Conservation (phyloP, 2,113 vertebrate species). For the Takifugu flavidus region DNA sequence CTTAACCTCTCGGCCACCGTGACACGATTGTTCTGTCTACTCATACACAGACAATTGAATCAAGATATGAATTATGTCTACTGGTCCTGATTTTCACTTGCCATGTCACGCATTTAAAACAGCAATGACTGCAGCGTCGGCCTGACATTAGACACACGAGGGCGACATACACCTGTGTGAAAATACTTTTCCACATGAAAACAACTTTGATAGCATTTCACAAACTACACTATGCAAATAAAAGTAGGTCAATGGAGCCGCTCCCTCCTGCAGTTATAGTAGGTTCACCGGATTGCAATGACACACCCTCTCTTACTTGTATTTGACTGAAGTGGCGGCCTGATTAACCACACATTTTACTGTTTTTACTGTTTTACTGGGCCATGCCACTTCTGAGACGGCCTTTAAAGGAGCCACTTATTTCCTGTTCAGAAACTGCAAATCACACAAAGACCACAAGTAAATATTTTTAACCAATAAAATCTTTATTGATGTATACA, state of each 20-base stretch:
- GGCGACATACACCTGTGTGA: slow-evolving; percentile 48
- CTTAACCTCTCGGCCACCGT: slow-evolving; percentile 93
- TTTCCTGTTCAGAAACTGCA: neutral
- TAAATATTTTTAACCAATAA: slow-evolving; percentile 16
- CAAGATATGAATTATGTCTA: no score
- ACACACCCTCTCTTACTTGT: neutral
- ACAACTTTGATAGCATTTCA: no score
- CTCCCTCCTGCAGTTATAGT: slow-evolving; percentile 6
- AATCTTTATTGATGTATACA: slow-evolving; percentile 59
- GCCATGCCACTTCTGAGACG: neutral
- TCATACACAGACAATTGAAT: no score
- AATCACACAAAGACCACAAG: slow-evolving; percentile 7
- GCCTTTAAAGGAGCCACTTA: no score
- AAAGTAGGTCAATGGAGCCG: neutral
- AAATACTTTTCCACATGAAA: slow-evolving; percentile 1
- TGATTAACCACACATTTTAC: slow-evolving; percentile 4
- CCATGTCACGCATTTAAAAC: no score
- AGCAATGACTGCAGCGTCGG: neutral
- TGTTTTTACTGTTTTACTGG: no score
- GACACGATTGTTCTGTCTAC: slow-evolving; percentile 38
- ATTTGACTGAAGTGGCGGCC: neutral
- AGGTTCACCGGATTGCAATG: neutral
- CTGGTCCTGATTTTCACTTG: no score
- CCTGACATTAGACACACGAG: slow-evolving; percentile 6
- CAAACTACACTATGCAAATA: slow-evolving; percentile 1